Evolutionary conservation across 2,888 invertebrate genomes (phyloP).

Genomic region (Herminia tarsipennalis): DNA sequence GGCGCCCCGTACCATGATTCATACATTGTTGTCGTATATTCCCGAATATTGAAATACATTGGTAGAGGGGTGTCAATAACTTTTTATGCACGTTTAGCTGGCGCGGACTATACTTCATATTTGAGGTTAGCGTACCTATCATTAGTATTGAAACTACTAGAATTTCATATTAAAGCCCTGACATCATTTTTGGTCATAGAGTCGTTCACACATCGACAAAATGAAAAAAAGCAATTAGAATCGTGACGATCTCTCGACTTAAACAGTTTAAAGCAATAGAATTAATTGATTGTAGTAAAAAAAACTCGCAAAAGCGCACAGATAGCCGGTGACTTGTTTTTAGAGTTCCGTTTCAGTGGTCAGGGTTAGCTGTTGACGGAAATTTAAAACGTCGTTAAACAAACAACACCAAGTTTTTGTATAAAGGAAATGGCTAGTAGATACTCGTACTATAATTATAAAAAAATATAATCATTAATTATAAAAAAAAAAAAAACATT

Average conservation of each 20-base stretch:
- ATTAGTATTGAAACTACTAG: constrained; percentile 29
- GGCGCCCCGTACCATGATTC: too few relatives aligned
- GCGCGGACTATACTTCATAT: too few relatives aligned
- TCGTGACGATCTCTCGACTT: constrained; percentile 57
- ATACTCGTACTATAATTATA: too few relatives aligned
- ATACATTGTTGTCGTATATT: too few relatives aligned
- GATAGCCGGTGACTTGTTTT: constrained; percentile 26
- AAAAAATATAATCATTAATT: too few relatives aligned
- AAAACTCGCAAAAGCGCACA: constrained; percentile 35
- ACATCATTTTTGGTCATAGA: constrained; percentile 30
- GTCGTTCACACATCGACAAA: constrained; percentile 36
- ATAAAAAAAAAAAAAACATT: too few relatives aligned
- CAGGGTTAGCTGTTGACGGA: constrained; percentile 12
- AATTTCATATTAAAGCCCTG: constrained; percentile 36
- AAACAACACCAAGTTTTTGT: not conserved
- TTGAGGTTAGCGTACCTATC: constrained; percentile 7
- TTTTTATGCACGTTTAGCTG: too few relatives aligned
- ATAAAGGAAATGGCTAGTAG: too few relatives aligned
- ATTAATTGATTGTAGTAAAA: constrained; percentile 63
- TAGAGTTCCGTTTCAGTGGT: constrained; percentile 18
- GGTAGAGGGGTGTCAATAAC: too few relatives aligned
- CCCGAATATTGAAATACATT: too few relatives aligned
- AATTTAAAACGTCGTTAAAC: not conserved
- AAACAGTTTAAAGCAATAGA: constrained; percentile 50
- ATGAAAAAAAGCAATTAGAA: constrained; percentile 55